Base-by-base conservation (phyloP, 2,888 invertebrate genomes). In the Lycophotia porphyrea region DNA sequence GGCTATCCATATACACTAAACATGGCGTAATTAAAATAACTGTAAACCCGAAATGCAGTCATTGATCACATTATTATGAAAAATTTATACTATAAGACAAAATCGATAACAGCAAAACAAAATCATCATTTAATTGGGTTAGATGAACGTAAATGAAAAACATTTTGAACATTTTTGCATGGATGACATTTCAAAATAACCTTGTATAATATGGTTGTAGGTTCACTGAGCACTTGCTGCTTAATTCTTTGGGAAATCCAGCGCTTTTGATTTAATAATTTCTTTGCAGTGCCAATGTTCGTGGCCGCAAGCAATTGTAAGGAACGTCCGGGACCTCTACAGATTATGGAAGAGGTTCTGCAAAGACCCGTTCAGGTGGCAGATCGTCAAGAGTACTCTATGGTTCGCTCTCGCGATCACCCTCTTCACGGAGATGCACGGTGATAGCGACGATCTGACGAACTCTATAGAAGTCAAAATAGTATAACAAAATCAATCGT, bases 321-420 rank as follows among this genome's bases (percentile, higher is more conserved):
- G 21, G 24, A 18, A 34, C 15, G n/a, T 78, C 18, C 61, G 39
- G 34, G 39, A 34, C 15, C 18, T 81, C 2, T 75, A 61, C 52
- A 11, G 36, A 13, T 63, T 39, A 42, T 85, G 83, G 71, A 60
- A 70, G 21, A 66, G 31, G 9, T 5, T 85, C 5, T 81, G 74
- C 61, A 63, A 63, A 27, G 84, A 84, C 42, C 80, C 77, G 15
- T 85, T 70, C 55, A 36, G 70, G 44, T 76, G 72, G 64, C 52
- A 81, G 44, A 31, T 60, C 65, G 52, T 76, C 77, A 82, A 89
- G 76, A 77, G 76, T 76, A 27, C 85, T 76, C 7, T 77, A 61
- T 52, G 69, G 42, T 68, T 83, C 84, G 55, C 71, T 5, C 34
- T 85, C 13, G 85, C 85, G 24, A 13, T 77, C 47, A 34, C 24